These are phyloP conservation scores for Meta bourneti DNA, from an alignment of 2,888 invertebrate species.

Conservation along the genomic window DNA sequence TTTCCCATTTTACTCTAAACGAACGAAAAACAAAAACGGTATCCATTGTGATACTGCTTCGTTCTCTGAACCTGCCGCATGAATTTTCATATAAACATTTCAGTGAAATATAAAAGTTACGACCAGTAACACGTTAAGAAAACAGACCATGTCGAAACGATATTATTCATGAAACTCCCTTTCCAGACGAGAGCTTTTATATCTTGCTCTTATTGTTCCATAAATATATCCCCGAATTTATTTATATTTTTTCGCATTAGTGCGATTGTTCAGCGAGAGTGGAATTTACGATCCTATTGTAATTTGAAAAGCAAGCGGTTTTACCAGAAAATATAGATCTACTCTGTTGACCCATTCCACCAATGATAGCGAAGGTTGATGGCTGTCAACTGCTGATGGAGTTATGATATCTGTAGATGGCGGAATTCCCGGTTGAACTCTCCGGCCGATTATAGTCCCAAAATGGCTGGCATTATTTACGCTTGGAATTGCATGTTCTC, in stretches of 20 bases:
- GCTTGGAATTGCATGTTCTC: constrained; percentile 68
- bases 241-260: constrained; percentile 65
- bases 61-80: constrained; percentile 32
- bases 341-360: constrained; percentile 69
- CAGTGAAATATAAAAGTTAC: constrained; percentile 52
- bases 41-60: constrained; percentile 10
- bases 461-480: constrained; percentile 71
- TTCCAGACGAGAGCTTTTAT: constrained; percentile 53
- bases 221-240: constrained; percentile 67
- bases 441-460: constrained; percentile 53
- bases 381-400: constrained; percentile 69
- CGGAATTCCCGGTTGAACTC: constrained; percentile 68
- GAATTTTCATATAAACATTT: constrained; percentile 39
- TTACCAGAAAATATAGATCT: constrained; percentile 58
- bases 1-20: not conserved
- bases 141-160: constrained; percentile 68
- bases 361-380: constrained; percentile 64
- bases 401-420: constrained; percentile 55
- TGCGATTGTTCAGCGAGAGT: constrained; percentile 62
- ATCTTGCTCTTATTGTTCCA: constrained; percentile 71
- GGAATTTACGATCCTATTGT: constrained; percentile 74
- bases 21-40: not conserved
- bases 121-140: constrained; percentile 59
- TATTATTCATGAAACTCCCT: constrained; percentile 57
- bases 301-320: constrained; percentile 66